Percentiles rank a stretch among this genome's conserved stretches.
phyloP scores from a whole-genome alignment of 2,113 vertebrate genomes.

The Rhizomys pruinosus region DNA sequence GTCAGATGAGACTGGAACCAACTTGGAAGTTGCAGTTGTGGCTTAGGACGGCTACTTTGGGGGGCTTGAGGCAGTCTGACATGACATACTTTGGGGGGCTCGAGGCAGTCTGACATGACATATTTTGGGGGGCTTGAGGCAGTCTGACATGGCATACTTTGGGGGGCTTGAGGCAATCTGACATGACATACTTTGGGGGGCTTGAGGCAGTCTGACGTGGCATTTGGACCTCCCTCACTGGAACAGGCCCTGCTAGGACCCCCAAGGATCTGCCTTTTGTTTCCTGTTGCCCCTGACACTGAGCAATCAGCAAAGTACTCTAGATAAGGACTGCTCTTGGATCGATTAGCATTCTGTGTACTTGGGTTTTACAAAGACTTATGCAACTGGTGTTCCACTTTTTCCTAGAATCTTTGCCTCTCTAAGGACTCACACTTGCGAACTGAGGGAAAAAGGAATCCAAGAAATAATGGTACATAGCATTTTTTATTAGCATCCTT shows the following conservation, averaged over 20 bases:
- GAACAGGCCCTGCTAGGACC: background rate
- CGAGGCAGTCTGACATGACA: background rate
- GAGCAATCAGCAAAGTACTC: background rate
- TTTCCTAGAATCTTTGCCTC: slow-evolving; percentile 77
- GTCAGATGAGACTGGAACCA: background rate
- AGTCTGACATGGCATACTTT: background rate
- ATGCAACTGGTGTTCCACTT: slow-evolving; percentile 71
- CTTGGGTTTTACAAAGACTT: slow-evolving; percentile 42
- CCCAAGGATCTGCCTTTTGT: background rate
- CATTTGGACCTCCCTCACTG: background rate
- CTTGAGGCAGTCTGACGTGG: slow-evolving; percentile 4
- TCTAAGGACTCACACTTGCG: slow-evolving; percentile 70
- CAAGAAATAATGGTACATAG: slow-evolving; percentile 58
- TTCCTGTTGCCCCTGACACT: background rate
- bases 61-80: background rate
- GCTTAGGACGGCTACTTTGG: background rate
- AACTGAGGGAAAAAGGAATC: slow-evolving; percentile 52
- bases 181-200: too few relatives aligned
- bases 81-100: background rate
- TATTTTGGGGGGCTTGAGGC: background rate
- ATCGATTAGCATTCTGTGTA: slow-evolving; percentile 55
- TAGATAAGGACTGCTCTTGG: slow-evolving; percentile 32
- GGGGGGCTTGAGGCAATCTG: background rate
- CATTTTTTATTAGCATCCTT: slow-evolving; percentile 42
- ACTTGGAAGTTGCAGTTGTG: background rate